Percentiles rank a stretch among this genome's conserved stretches.
Evolutionary conservation across 2,888 invertebrate species (phyloP).

Genomic region (Aphrophora alni): DNA sequence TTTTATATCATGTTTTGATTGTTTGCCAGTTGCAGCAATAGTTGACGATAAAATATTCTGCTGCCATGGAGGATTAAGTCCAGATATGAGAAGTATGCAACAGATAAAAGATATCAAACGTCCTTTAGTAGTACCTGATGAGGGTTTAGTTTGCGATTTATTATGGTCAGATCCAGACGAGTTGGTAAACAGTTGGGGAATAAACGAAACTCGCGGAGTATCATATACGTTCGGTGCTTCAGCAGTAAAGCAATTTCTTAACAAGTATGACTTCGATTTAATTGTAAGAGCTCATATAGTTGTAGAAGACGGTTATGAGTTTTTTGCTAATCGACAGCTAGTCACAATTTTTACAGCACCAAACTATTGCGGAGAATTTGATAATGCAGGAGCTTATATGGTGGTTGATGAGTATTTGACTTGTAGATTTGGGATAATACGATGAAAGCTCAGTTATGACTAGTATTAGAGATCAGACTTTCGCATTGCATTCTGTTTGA

Average conservation of each 20-base stretch:
- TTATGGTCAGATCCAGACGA: conserved; percentile 65
- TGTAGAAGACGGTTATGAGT: conserved; percentile 49
- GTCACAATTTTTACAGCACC: conserved; percentile 46
- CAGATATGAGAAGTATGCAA: conserved; percentile 62
- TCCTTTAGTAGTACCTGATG: conserved; percentile 64
- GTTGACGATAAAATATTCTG: conserved; percentile 71
- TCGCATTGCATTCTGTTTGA: too few species aligned
- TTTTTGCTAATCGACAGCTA: conserved; percentile 45
- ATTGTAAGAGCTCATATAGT: conserved; percentile 72
- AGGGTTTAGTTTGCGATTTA: conserved; percentile 65
- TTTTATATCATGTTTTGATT: conserved; percentile 59
- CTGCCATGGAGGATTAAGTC: conserved; percentile 64
- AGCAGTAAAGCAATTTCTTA: conserved; percentile 68
- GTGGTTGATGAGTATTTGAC: conserved; percentile 36
- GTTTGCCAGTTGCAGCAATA: conserved; percentile 67
- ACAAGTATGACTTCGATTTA: conserved; percentile 69
- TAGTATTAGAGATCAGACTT: too few species aligned
- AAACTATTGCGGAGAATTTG: conserved; percentile 40
- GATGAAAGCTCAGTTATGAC: too few species aligned
- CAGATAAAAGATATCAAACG: conserved; percentile 64
- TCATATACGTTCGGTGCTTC: conserved; percentile 70
- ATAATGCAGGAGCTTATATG: conserved; percentile 43
- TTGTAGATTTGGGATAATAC: conserved; percentile 1
- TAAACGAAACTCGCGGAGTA: conserved; percentile 58
- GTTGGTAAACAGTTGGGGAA: conserved; percentile 48